phyloP scores from a whole-genome alignment of 2,113 vertebrate species.

The Clarias gariepinus region DNA sequence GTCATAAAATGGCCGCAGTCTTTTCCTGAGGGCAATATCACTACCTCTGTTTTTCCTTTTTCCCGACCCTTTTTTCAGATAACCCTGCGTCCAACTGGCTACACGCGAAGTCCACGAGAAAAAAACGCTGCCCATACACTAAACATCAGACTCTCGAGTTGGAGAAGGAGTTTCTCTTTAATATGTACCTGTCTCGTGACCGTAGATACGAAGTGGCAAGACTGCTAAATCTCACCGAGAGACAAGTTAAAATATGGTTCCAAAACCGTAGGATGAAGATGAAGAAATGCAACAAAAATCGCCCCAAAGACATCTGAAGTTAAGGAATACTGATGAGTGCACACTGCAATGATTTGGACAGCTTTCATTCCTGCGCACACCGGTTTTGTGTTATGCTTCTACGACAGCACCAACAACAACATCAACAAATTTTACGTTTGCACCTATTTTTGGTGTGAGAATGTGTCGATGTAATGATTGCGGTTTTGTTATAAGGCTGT shows the following conservation, averaged over 20 bases:
- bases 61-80: slow-evolving; percentile 75
- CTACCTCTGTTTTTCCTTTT: slow-evolving; percentile 58
- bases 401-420: slow-evolving; percentile 4
- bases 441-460: slow-evolving; percentile 66
- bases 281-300: slow-evolving; percentile 99
- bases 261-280: slow-evolving; percentile 99
- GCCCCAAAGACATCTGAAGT: slow-evolving; percentile 87
- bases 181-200: slow-evolving; percentile 99
- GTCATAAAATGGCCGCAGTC: slow-evolving; percentile 56
- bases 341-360: slow-evolving; percentile 47
- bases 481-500: slow-evolving; percentile 40
- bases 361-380: slow-evolving; percentile 38
- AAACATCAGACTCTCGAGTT: slow-evolving; percentile 97
- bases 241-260: slow-evolving; percentile 99
- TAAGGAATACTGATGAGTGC: slow-evolving; percentile 12
- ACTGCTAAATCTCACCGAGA: slow-evolving; percentile 92
- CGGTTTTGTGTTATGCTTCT: slow-evolving; percentile 21
- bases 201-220: slow-evolving; percentile 96
- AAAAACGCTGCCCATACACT: slow-evolving; percentile 96
- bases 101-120: slow-evolving; percentile 94
- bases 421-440: slow-evolving; percentile 55
- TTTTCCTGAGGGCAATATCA: slow-evolving; percentile 43
- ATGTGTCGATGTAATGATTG: slow-evolving; percentile 37
- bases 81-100: slow-evolving; percentile 97
- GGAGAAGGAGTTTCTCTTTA: slow-evolving; percentile 98